Conservation (phyloP, 2,888 invertebrate species). For the Petrolisthes manimaculis region DNA sequence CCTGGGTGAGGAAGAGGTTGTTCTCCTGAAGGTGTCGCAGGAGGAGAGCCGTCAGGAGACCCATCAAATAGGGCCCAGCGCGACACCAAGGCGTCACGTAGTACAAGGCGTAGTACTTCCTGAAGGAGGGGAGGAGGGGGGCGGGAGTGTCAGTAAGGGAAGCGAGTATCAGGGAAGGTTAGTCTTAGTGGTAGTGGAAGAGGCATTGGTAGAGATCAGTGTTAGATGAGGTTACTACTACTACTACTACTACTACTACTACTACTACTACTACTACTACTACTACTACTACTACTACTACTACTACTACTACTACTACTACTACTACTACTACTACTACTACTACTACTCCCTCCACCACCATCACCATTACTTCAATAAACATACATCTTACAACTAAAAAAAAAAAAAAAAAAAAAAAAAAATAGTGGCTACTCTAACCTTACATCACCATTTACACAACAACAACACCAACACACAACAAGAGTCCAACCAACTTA, state of each 20-base stretch:
- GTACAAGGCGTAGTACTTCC: constrained; percentile 39
- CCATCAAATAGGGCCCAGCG: constrained; percentile 46
- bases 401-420: too few relatives aligned
- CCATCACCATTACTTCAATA: too few relatives aligned
- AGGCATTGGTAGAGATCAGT: background rate
- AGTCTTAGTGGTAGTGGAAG: too few relatives aligned
- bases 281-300: constrained; percentile 20
- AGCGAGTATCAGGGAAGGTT: background rate
- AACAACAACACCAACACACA: too few relatives aligned
- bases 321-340: constrained; percentile 9
- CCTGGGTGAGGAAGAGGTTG: constrained; percentile 30
- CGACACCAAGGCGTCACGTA: constrained; percentile 53
- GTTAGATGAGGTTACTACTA: background rate
- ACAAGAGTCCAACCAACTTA: constrained; percentile 9
- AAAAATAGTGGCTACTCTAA: too few relatives aligned
- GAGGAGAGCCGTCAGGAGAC: constrained; percentile 38
- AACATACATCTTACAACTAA: too few relatives aligned
- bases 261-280: constrained; percentile 20
- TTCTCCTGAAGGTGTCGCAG: constrained; percentile 31
- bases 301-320: constrained; percentile 18
- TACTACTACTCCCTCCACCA: background rate
- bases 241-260: background rate
- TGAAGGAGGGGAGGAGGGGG: constrained; percentile 1
- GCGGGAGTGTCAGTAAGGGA: background rate
- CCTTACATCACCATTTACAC: too few relatives aligned